phyloP scores from a whole-genome alignment of 1,140 invertebrate genomes.

The Drosophila pseudoananassae region DNA sequence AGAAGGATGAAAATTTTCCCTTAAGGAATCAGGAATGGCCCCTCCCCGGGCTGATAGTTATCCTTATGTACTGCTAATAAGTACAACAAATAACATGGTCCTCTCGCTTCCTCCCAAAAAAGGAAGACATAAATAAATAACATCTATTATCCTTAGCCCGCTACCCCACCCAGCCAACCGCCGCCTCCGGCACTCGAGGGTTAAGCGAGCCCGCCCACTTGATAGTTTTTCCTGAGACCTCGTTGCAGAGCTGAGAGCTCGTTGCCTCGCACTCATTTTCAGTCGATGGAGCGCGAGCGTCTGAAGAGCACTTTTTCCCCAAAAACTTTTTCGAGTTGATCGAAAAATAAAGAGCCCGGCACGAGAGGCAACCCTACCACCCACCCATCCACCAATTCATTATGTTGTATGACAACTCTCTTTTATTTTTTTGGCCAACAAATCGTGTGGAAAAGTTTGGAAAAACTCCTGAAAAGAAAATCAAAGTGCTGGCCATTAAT shows the following conservation, averaged over 20 bases:
- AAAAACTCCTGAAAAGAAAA: background rate
- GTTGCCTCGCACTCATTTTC: constrained; percentile 32
- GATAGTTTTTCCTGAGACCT: constrained; percentile 40
- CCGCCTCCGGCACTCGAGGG: constrained; percentile 22
- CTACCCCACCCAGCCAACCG: background rate
- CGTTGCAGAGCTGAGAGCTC: background rate
- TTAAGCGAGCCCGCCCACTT: constrained; percentile 49
- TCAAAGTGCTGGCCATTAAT: background rate
- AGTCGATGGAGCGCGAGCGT: constrained; percentile 51
- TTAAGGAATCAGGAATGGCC: background rate
- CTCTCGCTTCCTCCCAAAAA: background rate
- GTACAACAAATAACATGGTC: constrained; percentile 48
- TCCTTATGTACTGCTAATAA: constrained; percentile 63
- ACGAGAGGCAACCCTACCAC: too few species aligned
- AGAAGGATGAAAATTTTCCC: constrained; percentile 13
- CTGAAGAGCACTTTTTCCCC: constrained; percentile 28
- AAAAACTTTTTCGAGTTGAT: constrained; percentile 52
- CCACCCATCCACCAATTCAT: constrained; percentile 24
- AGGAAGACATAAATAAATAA: constrained; percentile 51
- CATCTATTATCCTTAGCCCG: constrained; percentile 9
- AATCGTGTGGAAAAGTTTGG: constrained; percentile 25
- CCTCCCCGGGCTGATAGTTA: constrained; percentile 50
- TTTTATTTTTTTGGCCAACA: constrained; percentile 8
- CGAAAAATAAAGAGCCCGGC: constrained; percentile 40
- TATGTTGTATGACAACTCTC: constrained; percentile 42